Conservation (phyloP, 2,797 vertebrate genomes). For the Cetoscarus ocellatus region DNA sequence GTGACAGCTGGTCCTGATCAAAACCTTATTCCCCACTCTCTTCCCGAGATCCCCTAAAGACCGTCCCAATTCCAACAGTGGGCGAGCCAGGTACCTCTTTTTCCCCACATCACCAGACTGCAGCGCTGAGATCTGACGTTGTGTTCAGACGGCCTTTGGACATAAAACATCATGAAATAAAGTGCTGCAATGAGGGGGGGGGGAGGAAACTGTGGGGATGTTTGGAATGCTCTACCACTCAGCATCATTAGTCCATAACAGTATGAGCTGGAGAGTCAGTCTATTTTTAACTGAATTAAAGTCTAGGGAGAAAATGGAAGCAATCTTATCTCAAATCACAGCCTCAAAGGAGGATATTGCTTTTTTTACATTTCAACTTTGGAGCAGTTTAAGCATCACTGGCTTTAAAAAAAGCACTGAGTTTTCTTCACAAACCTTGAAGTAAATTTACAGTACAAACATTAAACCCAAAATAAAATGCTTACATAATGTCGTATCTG, state of each 20-base stretch:
- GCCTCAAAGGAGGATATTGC: conserved; percentile 45
- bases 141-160: conserved; percentile 73
- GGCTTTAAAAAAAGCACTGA: conserved; percentile 37
- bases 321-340: conserved; percentile 63
- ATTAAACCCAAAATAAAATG: conserved; percentile 54
- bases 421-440: conserved; percentile 41
- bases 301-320: conserved; percentile 39
- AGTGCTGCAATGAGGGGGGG: conserved; percentile 32
- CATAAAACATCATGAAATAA: conserved; percentile 66
- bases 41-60: conserved; percentile 76
- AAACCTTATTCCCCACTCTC: conserved; percentile 77
- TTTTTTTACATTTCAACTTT: conserved; percentile 51
- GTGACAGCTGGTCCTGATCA: conserved; percentile 86
- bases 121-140: conserved; percentile 70
- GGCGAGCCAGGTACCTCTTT: conserved; percentile 68
- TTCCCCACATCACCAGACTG: conserved; percentile 67
- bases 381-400: conserved; percentile 46
- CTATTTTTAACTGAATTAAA: conserved; percentile 72
- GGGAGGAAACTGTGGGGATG: conserved; percentile 51
- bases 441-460: conserved; percentile 42
- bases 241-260: conserved; percentile 63
- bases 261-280: conserved; percentile 52
- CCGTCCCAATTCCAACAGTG: conserved; percentile 70
- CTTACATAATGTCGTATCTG: conserved; percentile 59
- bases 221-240: conserved; percentile 59